Evolutionary conservation across 2,888 invertebrate species (phyloP).

Genomic region (Ashinkailepas kermadecensis): DNA sequence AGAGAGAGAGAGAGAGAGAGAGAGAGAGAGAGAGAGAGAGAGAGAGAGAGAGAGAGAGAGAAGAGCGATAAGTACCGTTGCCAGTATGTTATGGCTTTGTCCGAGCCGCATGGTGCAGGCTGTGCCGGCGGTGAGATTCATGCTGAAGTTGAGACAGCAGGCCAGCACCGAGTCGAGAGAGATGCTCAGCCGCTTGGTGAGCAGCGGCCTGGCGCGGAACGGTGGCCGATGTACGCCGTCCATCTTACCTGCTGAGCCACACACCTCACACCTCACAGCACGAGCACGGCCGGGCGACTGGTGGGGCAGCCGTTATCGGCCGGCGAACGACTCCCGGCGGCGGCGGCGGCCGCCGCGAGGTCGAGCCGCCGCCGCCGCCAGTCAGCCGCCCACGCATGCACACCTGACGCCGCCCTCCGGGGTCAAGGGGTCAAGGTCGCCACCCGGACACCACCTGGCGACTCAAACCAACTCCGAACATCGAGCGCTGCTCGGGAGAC

Average conservation of each 20-base stretch:
- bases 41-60: too few species aligned
- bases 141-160: neutral
- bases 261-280: neutral
- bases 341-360: neutral
- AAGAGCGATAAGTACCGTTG: neutral
- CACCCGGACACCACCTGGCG: too few species aligned
- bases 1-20: too few species aligned
- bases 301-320: neutral
- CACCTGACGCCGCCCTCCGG: too few species aligned
- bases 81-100: neutral
- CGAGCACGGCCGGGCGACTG: neutral
- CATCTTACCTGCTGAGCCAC: neutral
- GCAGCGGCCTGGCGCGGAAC: neutral
- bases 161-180: neutral
- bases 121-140: neutral
- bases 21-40: too few species aligned
- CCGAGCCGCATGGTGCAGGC: neutral
- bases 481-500: too few species aligned
- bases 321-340: neutral
- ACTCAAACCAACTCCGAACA: too few species aligned
- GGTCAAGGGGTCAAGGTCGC: too few species aligned
- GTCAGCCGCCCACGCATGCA: too few species aligned
- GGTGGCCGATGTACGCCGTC: neutral
- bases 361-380: too few species aligned
- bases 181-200: neutral